phyloP scores from a whole-genome alignment of 1,140 invertebrate species.

The Micrasema minimum region DNA sequence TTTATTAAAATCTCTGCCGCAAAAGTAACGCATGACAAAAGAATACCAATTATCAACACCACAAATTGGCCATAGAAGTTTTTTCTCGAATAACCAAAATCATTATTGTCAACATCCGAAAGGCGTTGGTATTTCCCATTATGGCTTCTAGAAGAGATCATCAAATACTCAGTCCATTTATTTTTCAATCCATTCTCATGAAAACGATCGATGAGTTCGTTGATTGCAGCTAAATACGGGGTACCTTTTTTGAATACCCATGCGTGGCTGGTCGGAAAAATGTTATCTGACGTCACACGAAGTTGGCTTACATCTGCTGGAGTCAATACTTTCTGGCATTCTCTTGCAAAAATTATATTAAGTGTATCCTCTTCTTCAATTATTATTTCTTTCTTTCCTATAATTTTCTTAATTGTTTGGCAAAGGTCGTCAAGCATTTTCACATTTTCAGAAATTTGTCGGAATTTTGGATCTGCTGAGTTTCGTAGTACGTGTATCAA shows the following conservation, averaged over 20 bases:
- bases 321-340: not conserved
- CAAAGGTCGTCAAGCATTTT: not conserved
- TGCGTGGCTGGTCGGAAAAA: not conserved
- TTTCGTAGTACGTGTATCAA: not conserved
- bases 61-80: not conserved
- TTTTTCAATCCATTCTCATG: not conserved
- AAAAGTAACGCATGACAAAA: not conserved
- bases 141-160: not conserved
- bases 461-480: not conserved
- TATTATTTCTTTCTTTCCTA: conserved; percentile 10
- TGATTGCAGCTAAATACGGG: not conserved
- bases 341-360: not conserved
- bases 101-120: not conserved
- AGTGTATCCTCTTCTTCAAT: not conserved
- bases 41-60: conserved; percentile 1
- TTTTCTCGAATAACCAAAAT: too few relatives aligned
- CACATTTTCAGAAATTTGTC: not conserved
- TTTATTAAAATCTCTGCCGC: not conserved
- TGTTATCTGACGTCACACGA: not conserved
- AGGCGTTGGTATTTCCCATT: too few relatives aligned
- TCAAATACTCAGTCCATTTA: not conserved
- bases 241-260: conserved; percentile 2
- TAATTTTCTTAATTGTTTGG: not conserved
- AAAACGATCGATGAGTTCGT: not conserved
- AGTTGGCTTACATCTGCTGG: not conserved